phyloP scores from a whole-genome alignment of 2,888 invertebrate genomes.

The Phoenoteleia sp. region DNA sequence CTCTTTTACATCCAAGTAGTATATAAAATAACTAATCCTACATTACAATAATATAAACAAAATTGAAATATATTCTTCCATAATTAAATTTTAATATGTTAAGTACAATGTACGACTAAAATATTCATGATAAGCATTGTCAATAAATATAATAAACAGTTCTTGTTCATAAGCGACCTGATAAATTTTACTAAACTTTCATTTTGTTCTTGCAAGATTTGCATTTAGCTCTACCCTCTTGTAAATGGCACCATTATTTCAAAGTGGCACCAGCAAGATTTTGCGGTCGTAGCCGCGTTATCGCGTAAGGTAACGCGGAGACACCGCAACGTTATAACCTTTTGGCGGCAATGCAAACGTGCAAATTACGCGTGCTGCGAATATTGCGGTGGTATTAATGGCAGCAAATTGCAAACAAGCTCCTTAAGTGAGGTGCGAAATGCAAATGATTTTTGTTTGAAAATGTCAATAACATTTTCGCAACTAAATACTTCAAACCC shows the following conservation, averaged over 20 bases:
- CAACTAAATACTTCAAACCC: not conserved
- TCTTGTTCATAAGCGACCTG: not conserved
- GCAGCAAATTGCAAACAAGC: conserved; percentile 71
- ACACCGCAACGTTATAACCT: conserved; percentile 72
- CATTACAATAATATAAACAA: too few relatives aligned
- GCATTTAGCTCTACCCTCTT: conserved; percentile 16
- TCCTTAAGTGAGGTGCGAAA: conserved; percentile 68
- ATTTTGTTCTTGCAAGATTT: conserved; percentile 23
- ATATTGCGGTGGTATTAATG: conserved; percentile 67
- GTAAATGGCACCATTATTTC: conserved; percentile 57
- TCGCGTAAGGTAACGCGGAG: conserved; percentile 68
- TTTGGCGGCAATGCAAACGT: conserved; percentile 71
- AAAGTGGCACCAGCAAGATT: conserved; percentile 59
- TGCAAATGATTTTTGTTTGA: conserved; percentile 51
- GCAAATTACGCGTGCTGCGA: conserved; percentile 71
- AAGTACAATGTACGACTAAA: too few relatives aligned
- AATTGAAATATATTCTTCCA: too few relatives aligned
- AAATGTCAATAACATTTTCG: not conserved
- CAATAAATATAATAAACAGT: conserved; percentile 15
- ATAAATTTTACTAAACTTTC: conserved; percentile 43
- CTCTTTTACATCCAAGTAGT: too few relatives aligned
- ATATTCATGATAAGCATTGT: too few relatives aligned
- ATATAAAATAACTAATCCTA: too few relatives aligned
- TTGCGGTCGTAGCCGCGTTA: conserved; percentile 67
- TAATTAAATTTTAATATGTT: too few relatives aligned